Evolutionary conservation across 2,888 invertebrate species (phyloP).

Genomic region (Agrotis ipsilon): DNA sequence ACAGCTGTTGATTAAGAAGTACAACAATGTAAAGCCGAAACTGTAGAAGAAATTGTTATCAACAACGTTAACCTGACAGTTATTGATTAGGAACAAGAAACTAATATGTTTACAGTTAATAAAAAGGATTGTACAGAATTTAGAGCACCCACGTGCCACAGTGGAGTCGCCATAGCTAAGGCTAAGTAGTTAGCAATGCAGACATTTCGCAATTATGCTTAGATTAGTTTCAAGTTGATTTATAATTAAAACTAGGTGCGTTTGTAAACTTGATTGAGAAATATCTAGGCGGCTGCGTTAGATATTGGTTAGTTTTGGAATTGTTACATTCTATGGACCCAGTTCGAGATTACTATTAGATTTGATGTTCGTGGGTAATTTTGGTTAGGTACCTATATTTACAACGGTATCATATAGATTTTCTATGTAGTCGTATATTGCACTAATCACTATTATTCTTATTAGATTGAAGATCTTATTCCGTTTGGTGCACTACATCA

Average conservation of each 20-base stretch:
- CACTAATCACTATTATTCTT: not conserved
- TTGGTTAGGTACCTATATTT: not conserved
- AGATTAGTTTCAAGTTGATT: constrained; percentile 59
- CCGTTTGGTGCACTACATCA: not conserved
- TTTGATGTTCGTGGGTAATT: constrained; percentile 17
- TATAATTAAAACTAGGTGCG: constrained; percentile 62
- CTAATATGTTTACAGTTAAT: constrained; percentile 39
- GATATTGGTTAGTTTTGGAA: constrained; percentile 36
- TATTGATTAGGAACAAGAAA: constrained; percentile 49
- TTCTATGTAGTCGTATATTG: not conserved
- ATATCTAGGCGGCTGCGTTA: constrained; percentile 38
- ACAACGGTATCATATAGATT: not conserved
- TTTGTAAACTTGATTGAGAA: constrained; percentile 60
- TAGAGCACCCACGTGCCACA: constrained; percentile 69
- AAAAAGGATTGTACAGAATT: constrained; percentile 53
- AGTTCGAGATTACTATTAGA: constrained; percentile 25
- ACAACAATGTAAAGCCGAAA: constrained; percentile 20
- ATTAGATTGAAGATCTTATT: not conserved
- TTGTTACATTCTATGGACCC: constrained; percentile 39
- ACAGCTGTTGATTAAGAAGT: constrained; percentile 41
- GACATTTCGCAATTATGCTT: constrained; percentile 57
- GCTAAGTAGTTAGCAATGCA: constrained; percentile 60
- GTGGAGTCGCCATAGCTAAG: constrained; percentile 39
- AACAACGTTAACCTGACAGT: constrained; percentile 36
- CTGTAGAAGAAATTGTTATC: constrained; percentile 44